Percentiles rank a stretch among this genome's conserved stretches.
Conservation (phyloP, 2,888 invertebrate genomes). For the Panorpa germanica region DNA sequence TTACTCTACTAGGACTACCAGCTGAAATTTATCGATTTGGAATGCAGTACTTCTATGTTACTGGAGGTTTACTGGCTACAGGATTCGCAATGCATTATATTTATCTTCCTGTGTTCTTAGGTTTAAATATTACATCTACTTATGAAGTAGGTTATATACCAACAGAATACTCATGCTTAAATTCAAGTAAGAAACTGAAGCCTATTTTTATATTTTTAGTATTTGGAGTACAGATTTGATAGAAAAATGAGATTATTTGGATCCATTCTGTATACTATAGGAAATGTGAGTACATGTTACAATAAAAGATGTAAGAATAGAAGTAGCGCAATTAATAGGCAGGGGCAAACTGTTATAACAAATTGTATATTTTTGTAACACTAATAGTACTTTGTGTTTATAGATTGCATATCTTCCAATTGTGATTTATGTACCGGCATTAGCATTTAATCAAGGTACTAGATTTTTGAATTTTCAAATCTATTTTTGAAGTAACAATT, state of each 20-base stretch:
- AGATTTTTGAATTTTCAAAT: slow-evolving; percentile 9
- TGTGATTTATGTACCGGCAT: slow-evolving; percentile 55
- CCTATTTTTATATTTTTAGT: slow-evolving; percentile 27
- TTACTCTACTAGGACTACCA: slow-evolving; percentile 54
- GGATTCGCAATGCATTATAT: slow-evolving; percentile 36
- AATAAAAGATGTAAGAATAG: slow-evolving; percentile 5
- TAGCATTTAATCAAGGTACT: slow-evolving; percentile 64
- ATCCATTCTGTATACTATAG: slow-evolving; percentile 45
- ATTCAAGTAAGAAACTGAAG: not conserved
- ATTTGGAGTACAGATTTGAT: slow-evolving; percentile 51
- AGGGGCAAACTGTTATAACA: too few relatives aligned
- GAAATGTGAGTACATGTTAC: slow-evolving; percentile 34
- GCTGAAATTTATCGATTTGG: slow-evolving; percentile 66
- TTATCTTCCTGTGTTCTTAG: slow-evolving; percentile 51
- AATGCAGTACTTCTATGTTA: slow-evolving; percentile 46
- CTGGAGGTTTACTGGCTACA: slow-evolving; percentile 20
- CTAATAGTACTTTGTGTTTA: slow-evolving; percentile 17
- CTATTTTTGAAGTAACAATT: slow-evolving; percentile 16
- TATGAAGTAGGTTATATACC: slow-evolving; percentile 43
- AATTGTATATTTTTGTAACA: slow-evolving; percentile 3
- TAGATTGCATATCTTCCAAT: slow-evolving; percentile 51
- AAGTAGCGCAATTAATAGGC: too few relatives aligned
- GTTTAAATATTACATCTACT: slow-evolving; percentile 48
- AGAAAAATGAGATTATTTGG: slow-evolving; percentile 48
- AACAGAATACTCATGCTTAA: slow-evolving; percentile 1